These are phyloP conservation scores for Novumbra hubbsi DNA, from an alignment of 2,797 vertebrate species.

Conservation along the genomic window DNA sequence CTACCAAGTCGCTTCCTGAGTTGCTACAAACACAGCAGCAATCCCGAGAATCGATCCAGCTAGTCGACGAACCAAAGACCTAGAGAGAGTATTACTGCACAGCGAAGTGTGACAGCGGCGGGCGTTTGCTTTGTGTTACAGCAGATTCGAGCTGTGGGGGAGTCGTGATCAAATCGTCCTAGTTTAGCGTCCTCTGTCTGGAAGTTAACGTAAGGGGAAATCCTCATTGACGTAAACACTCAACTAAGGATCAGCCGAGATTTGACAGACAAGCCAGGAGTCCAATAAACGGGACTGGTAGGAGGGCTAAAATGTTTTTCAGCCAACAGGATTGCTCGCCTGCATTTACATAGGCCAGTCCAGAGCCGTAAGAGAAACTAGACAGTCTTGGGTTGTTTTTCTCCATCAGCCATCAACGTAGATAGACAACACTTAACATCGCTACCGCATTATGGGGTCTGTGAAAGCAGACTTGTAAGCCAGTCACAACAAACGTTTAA, in stretches of 20 bases:
- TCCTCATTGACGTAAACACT: slow-evolving; percentile 56
- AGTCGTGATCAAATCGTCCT: neutral
- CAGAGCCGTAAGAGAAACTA: no score
- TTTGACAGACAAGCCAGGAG: slow-evolving; percentile 31
- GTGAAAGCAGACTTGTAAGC: no score
- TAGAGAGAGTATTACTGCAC: neutral
- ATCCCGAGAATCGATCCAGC: neutral
- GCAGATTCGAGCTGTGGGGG: neutral
- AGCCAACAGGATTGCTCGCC: slow-evolving; percentile 29
- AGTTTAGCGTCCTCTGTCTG: neutral
- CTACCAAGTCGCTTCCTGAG: neutral
- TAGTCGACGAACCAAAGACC: neutral
- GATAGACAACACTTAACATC: neutral
- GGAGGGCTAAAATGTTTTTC: neutral
- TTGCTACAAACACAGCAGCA: neutral
- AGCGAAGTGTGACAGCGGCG: neutral
- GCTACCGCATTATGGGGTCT: neutral
- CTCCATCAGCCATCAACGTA: neutral
- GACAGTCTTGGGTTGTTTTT: slow-evolving; percentile 29
- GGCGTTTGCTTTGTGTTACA: neutral
- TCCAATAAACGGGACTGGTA: slow-evolving; percentile 47
- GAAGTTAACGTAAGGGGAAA: slow-evolving; percentile 33
- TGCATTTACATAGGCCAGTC: slow-evolving; percentile 7
- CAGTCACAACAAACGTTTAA: no score
- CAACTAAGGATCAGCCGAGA: slow-evolving; percentile 51